Base-by-base conservation (phyloP, 2,113 vertebrate species). In the Zosterops lateralis region DNA sequence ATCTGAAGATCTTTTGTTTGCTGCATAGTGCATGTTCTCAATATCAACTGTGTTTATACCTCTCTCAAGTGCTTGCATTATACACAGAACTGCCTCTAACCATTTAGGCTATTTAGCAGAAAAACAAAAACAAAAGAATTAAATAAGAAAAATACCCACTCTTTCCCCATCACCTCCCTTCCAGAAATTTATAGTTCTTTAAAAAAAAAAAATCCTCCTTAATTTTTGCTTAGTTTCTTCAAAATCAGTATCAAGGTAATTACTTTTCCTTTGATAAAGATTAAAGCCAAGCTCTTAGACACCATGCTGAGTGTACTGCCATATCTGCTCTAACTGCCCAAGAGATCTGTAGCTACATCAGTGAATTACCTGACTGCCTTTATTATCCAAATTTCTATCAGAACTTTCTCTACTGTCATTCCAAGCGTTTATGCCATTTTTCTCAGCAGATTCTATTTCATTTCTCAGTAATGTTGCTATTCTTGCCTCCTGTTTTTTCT, bases 301-400 rank as follows among this genome's bases (percentile, higher is more conserved):
- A 24, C 42, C 72, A 71, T 44, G 72, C 66, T 94, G 93, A 90
- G 74, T 44, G 26, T 68, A 88, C 77, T 87, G 65, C 56, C 64
- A 40, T 90, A 92, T 83, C 88, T 87, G 4, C n/a, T 93, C 38
- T 93, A 95, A 89, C 77, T 90, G 47, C 45, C 68, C 88, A 60
- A 90, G 88, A 93, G 88, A 95, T 95, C 91, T 87, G 83, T 73
- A 84, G 81, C 47, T 87, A 78, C 74, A 95, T 88, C 91, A 86
- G 71, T 71, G 79, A 94, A 95, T 92, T 92, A 84, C 86, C 86
- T 94, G 93, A 84, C 87, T 79, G 61, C 17, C 38, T 95, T 93
- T 94, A 92, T 95, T 96, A 96, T 84, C 91, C 72, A 92, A 73
- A 94, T 95, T 91, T 92, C 61, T 93, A 86, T 95, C 86, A 93